Base-by-base conservation (phyloP, 2,888 invertebrate species). In the Disparrhopalites patrizii region DNA sequence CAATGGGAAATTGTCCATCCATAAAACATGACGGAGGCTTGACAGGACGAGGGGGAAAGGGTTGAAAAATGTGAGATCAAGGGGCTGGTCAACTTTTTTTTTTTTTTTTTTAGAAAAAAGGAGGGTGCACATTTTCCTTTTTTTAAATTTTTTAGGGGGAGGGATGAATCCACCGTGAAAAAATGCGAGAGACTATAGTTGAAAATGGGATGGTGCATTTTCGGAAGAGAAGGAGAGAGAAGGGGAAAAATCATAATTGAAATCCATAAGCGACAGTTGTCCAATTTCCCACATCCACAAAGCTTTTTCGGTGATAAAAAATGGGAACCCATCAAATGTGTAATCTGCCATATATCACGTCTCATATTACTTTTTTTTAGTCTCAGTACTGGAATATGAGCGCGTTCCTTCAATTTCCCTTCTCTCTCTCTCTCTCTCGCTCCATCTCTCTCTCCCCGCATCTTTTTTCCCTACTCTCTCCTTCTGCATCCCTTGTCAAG, bases 261-360 rank as follows among this genome's bases (percentile, higher is more conserved):
- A 73, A 73, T 73, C 70, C 70, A 71, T 71, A 70, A 66, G 65
- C 68, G 71, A 73, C 73, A 73, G 71, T 73, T 73, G 73, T 68
- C 60, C 70, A 68, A 70, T 70, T 73, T 73, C 73, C 70, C 73
- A 73, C 73, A 73, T 68, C 64, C 52, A 58, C 62, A 54, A 65
- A 60, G 40, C 61, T n/a, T n/a, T n/a, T n/a, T 52, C 50, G 56
- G 65, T 36, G 65, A 62, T 65, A 68, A 68, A 68, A 68, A 68
- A 65, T 68, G 68, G n/a, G 52, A 62, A 62, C 52, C 50, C 61
- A 54, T 60, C 55, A 52, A 51, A 58, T 52, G 60, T 58, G 57
- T 61, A 61, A 61, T 61, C 61, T 61, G 51, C 61, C 33, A 61
- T 61, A 61, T 61, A 61, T 61, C 61, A 61, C 36, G 43, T 51